Evolutionary conservation across 53 echinoderm and acorn worm species (phyloP), one percentile per base, ranked within the genome.

Genomic region (Actinopyga echinites): DNA sequence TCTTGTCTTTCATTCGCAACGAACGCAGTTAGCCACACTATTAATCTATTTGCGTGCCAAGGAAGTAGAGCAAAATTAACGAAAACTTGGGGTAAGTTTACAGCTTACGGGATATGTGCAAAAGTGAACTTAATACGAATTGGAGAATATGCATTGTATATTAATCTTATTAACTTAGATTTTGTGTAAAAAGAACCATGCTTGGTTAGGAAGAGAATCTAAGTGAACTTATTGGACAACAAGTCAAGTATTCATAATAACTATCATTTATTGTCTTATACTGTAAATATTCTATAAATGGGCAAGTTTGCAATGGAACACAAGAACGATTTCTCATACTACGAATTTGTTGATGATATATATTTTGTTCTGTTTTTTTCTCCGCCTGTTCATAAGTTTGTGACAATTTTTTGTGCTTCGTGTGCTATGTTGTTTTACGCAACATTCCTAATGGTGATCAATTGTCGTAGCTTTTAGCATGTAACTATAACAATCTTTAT

Each of bases 101-200:
- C 77, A 77, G 77, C 77, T 55, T 77, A 55, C 77, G 77, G 77
- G 77, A 77, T 31, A 77, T 54, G 77, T 77, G 77, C 77, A 77
- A 77, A 53, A 77, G 56, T 77, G 77, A 77, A 77, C 30, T 77
- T 77, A 77, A 77, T 71, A 71, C 40, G 71, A 49, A 35, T 42
- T 40, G 71, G 25, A 32, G 49, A 30, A 54, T 54, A 77, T 77
- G 56, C 77, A 77, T 77, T 77, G 77, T 77, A 77, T 56, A 28
- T 54, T 77, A 77, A 29, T 56, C 26, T 40, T 42, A 71, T 40
- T 40, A 42, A 71, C 71, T 71, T 71, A 71, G 71, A 71, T 71
- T 71, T 71, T 71, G 77, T 53, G 77, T 77, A 55, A 29, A 44
- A 44, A 25, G 20, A 17, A 36, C 12, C 34, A 37, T 34, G 33